These are phyloP conservation scores for Notodonta dromedarius DNA, from an alignment of 2,888 invertebrate genomes.

Conservation along the genomic window DNA sequence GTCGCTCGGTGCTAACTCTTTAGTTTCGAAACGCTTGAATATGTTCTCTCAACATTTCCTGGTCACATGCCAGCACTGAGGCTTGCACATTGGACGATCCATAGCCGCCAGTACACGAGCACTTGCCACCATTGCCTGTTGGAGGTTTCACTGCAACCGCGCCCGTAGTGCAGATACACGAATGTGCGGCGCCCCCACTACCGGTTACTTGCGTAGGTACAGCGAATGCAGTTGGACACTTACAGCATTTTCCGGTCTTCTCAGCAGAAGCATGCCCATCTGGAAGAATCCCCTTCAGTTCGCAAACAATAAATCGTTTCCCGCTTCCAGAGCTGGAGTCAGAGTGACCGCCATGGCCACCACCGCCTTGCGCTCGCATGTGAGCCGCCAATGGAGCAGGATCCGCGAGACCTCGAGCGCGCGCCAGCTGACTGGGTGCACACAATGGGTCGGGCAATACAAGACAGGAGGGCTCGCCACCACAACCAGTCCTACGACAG, in stretches of 20 bases:
- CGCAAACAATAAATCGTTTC: slow-evolving; percentile 77
- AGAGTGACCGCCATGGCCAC: slow-evolving; percentile 41
- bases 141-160: slow-evolving; percentile 15
- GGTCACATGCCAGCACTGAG: slow-evolving; percentile 57
- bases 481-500: slow-evolving; percentile 82
- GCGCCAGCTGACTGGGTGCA: slow-evolving; percentile 79
- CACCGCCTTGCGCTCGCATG: slow-evolving; percentile 48
- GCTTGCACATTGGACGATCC: slow-evolving; percentile 33
- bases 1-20: slow-evolving; percentile 43
- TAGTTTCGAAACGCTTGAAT: slow-evolving; percentile 54
- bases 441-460: slow-evolving; percentile 82
- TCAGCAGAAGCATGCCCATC: slow-evolving; percentile 42
- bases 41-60: slow-evolving; percentile 56
- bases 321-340: slow-evolving; percentile 50
- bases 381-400: slow-evolving; percentile 67
- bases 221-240: slow-evolving; percentile 52
- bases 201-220: slow-evolving; percentile 26
- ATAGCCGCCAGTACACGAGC: slow-evolving; percentile 39
- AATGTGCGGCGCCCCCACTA: slow-evolving; percentile 16
- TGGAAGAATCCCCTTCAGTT: slow-evolving; percentile 69
- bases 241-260: slow-evolving; percentile 68
- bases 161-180: slow-evolving; percentile 34
- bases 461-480: slow-evolving; percentile 80
- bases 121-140: slow-evolving; percentile 20
- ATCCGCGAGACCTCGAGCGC: slow-evolving; percentile 73